A percentile compares a stretch with the other conserved stretches of the same genome.
These are phyloP conservation scores for Drosophila repleta DNA, from an alignment of 1,140 invertebrate genomes.

Conservation along the genomic window DNA sequence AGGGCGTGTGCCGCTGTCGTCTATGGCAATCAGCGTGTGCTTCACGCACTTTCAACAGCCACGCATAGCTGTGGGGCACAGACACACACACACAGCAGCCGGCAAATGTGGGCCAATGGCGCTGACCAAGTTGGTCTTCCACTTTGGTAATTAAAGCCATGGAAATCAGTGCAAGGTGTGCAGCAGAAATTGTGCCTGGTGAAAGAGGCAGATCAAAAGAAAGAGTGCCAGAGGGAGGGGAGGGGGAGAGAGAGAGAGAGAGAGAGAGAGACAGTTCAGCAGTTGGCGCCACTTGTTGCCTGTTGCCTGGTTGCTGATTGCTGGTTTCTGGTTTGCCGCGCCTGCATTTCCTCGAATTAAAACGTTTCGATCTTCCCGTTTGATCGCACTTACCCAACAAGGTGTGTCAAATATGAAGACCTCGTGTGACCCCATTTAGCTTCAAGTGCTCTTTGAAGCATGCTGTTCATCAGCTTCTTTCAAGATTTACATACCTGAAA, in stretches of 20 bases:
- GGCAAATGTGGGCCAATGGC: constrained; percentile 48
- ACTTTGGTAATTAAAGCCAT: constrained; percentile 55
- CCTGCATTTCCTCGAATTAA: constrained; percentile 17
- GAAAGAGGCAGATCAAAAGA: neutral
- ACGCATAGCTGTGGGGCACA: constrained; percentile 34
- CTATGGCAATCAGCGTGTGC: constrained; percentile 34
- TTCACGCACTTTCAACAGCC: constrained; percentile 25
- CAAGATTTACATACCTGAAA: constrained; percentile 35
- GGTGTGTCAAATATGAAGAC: constrained; percentile 22
- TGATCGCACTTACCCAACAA: constrained; percentile 1
- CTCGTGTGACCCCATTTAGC: constrained; percentile 1
- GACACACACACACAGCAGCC: constrained; percentile 10
- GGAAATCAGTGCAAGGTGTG: constrained; percentile 52
- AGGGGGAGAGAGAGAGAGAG: neutral
- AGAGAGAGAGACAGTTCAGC: neutral
- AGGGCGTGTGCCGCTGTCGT: constrained; percentile 11
- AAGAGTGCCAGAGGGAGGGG: neutral
- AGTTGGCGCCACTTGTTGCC: constrained; percentile 44
- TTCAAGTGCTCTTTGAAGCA: neutral
- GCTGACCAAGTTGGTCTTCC: constrained; percentile 45
- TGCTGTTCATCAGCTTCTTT: constrained; percentile 1
- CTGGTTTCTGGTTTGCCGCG: constrained; percentile 18
- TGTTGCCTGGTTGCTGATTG: too few species aligned
- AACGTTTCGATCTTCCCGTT: neutral
- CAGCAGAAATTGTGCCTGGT: constrained; percentile 22